These are phyloP conservation scores for Phoenicopterus ruber DNA, from an alignment of 2,113 vertebrate genomes.

Conservation along the genomic window DNA sequence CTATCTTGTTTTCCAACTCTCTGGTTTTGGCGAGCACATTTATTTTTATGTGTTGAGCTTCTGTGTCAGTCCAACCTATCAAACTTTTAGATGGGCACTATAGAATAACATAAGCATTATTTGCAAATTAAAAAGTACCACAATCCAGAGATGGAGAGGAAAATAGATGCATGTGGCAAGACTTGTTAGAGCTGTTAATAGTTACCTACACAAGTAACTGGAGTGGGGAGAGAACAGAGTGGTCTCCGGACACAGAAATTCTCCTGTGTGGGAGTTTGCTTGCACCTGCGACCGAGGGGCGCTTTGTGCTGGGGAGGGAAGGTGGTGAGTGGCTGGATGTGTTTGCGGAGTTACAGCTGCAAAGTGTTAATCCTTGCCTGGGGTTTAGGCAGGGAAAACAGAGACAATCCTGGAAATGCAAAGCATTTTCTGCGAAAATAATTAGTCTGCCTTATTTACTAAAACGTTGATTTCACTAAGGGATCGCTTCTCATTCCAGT, in stretches of 20 bases:
- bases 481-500: neutral
- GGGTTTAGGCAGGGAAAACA: neutral
- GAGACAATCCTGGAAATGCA: neutral
- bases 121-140: neutral
- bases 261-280: neutral
- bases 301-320: neutral
- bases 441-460: neutral
- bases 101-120: neutral
- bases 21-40: neutral
- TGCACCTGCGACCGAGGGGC: rapidly evolving
- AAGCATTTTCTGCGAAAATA: neutral
- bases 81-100: neutral
- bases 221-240: neutral
- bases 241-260: neutral
- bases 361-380: neutral
- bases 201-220: neutral
- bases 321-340: neutral
- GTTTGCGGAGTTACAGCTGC: neutral
- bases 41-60: neutral
- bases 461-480: neutral
- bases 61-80: neutral
- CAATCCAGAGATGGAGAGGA: neutral
- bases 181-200: neutral
- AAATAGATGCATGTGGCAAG: neutral
- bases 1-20: neutral